Evolutionary conservation across 2,888 invertebrate species (phyloP).

Genomic region (Alloplasta piceator): DNA sequence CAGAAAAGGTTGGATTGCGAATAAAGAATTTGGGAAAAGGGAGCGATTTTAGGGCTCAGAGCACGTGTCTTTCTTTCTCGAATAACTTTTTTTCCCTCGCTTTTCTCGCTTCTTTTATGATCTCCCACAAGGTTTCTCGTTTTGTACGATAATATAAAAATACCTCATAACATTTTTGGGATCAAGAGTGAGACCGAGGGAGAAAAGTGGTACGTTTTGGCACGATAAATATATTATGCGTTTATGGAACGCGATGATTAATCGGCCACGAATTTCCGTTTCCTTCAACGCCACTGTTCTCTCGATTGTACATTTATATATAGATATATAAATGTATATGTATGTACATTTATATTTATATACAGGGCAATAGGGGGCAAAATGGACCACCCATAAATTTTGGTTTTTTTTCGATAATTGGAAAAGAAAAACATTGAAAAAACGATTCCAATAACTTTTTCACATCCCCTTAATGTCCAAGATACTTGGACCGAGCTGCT

Average conservation of each 20-base stretch:
- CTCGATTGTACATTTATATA: constrained; percentile 13
- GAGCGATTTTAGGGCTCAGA: constrained; percentile 37
- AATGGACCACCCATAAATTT: too few species aligned
- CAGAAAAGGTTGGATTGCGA: not conserved
- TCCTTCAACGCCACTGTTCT: constrained; percentile 30
- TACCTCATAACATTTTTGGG: not conserved
- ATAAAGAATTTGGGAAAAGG: constrained; percentile 6
- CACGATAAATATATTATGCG: constrained; percentile 26
- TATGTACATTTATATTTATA: too few species aligned
- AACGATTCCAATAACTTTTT: too few species aligned
- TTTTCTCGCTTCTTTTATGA: not conserved
- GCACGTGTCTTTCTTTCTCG: constrained; percentile 17
- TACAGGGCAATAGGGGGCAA: too few species aligned
- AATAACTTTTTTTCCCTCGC: constrained; percentile 26
- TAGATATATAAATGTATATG: too few species aligned
- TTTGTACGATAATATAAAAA: constrained; percentile 1
- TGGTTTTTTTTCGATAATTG: too few species aligned
- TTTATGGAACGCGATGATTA: constrained; percentile 51
- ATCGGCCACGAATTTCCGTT: constrained; percentile 58
- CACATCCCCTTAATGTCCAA: too few species aligned
- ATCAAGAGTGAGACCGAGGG: not conserved
- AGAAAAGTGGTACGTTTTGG: not conserved
- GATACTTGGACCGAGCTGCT: too few species aligned
- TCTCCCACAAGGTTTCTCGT: constrained; percentile 22
- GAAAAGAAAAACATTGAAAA: too few species aligned